These are phyloP conservation scores for Euleptes europaea DNA, from an alignment of 2,113 vertebrate genomes.

Conservation along the genomic window DNA sequence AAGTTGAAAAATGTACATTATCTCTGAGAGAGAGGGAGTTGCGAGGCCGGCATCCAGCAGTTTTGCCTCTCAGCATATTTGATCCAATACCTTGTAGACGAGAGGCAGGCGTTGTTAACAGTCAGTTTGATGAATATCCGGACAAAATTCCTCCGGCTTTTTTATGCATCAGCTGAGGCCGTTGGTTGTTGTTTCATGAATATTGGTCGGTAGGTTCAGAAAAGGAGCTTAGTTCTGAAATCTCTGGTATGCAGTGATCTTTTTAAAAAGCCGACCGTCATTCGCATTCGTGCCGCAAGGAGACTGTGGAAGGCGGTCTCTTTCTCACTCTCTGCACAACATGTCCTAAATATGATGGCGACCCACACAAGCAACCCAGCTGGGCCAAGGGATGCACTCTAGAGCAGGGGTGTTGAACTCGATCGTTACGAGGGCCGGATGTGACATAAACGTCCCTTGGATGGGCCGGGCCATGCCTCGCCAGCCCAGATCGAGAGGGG, in stretches of 20 bases:
- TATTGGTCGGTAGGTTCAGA: not conserved
- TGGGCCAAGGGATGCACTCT: not conserved
- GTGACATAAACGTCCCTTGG: too few relatives aligned
- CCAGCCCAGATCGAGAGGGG: too few relatives aligned
- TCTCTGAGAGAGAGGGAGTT: not conserved
- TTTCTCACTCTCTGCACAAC: not conserved
- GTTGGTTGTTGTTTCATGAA: accelerated
- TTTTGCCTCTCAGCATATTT: not conserved
- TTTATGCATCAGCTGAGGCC: not conserved
- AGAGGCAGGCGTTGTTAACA: not conserved
- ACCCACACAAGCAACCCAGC: not conserved
- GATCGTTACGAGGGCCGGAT: too few relatives aligned
- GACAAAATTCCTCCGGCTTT: not conserved
- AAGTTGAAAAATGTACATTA: not conserved
- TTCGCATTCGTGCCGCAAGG: too few relatives aligned
- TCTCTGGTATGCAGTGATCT: not conserved
- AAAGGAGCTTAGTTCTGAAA: not conserved
- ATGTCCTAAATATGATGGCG: not conserved
- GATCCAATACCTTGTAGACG: not conserved
- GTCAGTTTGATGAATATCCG: not conserved
- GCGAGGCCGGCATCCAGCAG: too few relatives aligned
- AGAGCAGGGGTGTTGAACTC: too few relatives aligned
- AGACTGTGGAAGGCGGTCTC: not conserved
- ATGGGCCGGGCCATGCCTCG: too few relatives aligned
- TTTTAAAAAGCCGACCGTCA: too few relatives aligned